phyloP scores from a whole-genome alignment of 2,113 vertebrate species.

The Planiliza haematocheilus region DNA sequence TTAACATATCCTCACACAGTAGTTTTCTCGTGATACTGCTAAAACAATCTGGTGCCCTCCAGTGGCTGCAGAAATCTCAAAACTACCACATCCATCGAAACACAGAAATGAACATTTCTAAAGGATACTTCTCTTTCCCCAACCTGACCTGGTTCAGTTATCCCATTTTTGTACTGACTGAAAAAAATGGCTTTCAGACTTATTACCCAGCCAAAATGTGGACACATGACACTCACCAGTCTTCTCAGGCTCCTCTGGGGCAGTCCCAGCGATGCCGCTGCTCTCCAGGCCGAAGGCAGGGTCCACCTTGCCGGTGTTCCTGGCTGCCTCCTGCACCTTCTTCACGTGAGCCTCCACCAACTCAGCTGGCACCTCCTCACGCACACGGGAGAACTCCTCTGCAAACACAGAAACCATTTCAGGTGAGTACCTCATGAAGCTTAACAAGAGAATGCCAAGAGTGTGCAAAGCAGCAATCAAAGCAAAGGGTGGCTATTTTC shows the following conservation, averaged over 20 bases:
- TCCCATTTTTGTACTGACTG: background rate
- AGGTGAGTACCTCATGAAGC: too few species aligned
- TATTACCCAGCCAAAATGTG: background rate
- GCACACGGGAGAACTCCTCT: slow-evolving; percentile 98
- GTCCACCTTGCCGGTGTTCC: slow-evolving; percentile 93
- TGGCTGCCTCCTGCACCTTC: slow-evolving; percentile 94
- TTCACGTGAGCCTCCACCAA: slow-evolving; percentile 97
- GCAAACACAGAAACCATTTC: slow-evolving; percentile 10
- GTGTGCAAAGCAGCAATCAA: too few species aligned
- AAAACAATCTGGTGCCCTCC: slow-evolving; percentile 60
- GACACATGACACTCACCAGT: slow-evolving; percentile 78
- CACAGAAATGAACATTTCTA: background rate
- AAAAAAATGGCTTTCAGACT: background rate
- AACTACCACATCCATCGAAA: background rate
- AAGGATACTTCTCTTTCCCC: background rate
- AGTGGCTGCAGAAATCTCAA: slow-evolving; percentile 23
- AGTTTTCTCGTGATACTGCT: background rate
- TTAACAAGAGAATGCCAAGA: too few species aligned
- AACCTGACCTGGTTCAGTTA: background rate
- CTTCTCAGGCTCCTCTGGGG: slow-evolving; percentile 92
- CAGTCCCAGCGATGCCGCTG: slow-evolving; percentile 95
- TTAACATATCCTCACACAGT: background rate
- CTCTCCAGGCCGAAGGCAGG: slow-evolving; percentile 92
- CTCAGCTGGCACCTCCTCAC: slow-evolving; percentile 95
- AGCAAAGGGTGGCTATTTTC: too few species aligned